Evolutionary conservation across 2,113 vertebrate genomes (phyloP).

Genomic region (Larimichthys crocea): DNA sequence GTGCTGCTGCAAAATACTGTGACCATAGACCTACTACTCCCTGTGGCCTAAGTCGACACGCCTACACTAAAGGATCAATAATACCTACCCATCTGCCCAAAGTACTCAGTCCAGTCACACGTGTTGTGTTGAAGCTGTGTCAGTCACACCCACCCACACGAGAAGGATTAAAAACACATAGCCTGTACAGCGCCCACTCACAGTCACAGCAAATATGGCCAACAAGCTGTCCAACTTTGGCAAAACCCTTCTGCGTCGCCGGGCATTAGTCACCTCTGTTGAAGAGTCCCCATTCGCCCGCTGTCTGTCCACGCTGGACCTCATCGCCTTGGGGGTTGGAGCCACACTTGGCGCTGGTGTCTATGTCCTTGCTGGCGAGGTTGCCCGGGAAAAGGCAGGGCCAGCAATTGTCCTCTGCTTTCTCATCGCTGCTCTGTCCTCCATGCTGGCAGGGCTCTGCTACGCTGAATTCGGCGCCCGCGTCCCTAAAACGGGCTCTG

Average conservation of each 20-base stretch:
- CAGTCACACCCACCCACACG: slow-evolving; percentile 54
- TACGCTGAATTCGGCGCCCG: slow-evolving; percentile 97
- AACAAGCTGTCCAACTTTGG: slow-evolving; percentile 83
- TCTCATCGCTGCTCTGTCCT: slow-evolving; percentile 93
- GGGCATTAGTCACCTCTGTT: slow-evolving; percentile 81
- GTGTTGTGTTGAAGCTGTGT: slow-evolving; percentile 47
- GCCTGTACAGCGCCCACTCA: slow-evolving; percentile 52
- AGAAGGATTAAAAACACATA: slow-evolving; percentile 47
- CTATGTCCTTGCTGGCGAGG: slow-evolving; percentile 93
- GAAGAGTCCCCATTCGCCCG: slow-evolving; percentile 90
- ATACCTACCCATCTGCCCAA: slow-evolving; percentile 32
- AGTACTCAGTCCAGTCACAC: slow-evolving; percentile 29
- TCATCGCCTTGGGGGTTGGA: slow-evolving; percentile 94
- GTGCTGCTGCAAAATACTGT: slow-evolving; percentile 42
- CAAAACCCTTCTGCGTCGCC: slow-evolving; percentile 89
- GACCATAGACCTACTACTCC: slow-evolving; percentile 41
- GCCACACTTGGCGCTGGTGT: slow-evolving; percentile 94
- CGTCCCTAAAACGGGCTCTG: slow-evolving; percentile 94
- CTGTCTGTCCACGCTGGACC: slow-evolving; percentile 94
- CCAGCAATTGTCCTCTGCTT: slow-evolving; percentile 95
- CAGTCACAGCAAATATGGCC: slow-evolving; percentile 79
- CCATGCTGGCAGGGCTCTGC: slow-evolving; percentile 94
- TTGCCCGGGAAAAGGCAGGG: slow-evolving; percentile 92
- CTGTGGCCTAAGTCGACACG: slow-evolving; percentile 15
- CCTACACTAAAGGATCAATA: slow-evolving; percentile 23